Conservation (phyloP, 2,888 invertebrate species). For the Dinocampus coccinellae region DNA sequence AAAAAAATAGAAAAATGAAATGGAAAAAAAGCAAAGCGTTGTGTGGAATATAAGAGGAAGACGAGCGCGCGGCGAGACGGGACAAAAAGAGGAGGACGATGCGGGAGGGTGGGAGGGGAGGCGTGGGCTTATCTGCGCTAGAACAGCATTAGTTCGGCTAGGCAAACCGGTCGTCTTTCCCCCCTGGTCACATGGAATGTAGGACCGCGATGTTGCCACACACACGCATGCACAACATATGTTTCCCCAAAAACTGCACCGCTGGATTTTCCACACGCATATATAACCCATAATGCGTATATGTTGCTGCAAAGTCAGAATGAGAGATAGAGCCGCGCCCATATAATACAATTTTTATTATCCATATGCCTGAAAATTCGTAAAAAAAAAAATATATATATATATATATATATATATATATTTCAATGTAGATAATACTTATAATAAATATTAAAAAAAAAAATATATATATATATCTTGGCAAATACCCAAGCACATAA, state of each 20-base stretch:
- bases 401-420: neutral
- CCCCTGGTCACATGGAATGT: conserved; percentile 46
- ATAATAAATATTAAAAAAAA: neutral
- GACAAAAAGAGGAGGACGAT: conserved; percentile 26
- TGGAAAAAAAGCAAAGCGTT: neutral
- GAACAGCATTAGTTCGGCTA: conserved; percentile 42
- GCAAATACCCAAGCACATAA: neutral
- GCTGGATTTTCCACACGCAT: conserved; percentile 25
- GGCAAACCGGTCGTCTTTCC: conserved; percentile 43
- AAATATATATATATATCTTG: neutral
- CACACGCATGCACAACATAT: conserved; percentile 47
- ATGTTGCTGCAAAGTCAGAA: neutral
- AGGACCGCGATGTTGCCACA: conserved; percentile 50
- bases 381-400: neutral
- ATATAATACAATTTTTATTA: conserved; percentile 2
- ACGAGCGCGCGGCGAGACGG: conserved; percentile 28
- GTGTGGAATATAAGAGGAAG: conserved; percentile 25
- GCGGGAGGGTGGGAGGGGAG: conserved; percentile 28
- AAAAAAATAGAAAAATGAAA: conserved; percentile 35
- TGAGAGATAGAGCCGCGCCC: conserved; percentile 19
- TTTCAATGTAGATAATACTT: neutral
- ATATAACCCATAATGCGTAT: neutral
- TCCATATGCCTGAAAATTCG: neutral
- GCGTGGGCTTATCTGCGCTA: conserved; percentile 46
- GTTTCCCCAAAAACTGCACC: conserved; percentile 34